Evolutionary conservation across 1,140 invertebrate genomes (phyloP).

Genomic region (Linepithema humile): DNA sequence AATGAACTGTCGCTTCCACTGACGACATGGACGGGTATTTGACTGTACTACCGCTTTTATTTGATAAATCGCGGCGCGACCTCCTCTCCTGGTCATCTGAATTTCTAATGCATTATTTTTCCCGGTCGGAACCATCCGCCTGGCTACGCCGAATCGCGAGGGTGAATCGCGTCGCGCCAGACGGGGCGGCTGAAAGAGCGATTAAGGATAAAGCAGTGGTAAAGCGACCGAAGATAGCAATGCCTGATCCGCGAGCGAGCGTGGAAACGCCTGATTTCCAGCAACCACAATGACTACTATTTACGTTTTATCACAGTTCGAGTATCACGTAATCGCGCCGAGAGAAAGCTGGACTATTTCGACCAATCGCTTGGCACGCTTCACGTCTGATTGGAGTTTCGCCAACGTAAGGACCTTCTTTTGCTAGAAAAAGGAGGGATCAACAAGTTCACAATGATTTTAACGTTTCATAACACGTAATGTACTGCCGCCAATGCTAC

Average conservation of each 20-base stretch:
- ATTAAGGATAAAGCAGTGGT: slow-evolving; percentile 51
- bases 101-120: slow-evolving; percentile 82
- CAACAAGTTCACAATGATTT: slow-evolving; percentile 42
- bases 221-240: slow-evolving; percentile 26
- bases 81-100: slow-evolving; percentile 81
- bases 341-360: slow-evolving; percentile 44
- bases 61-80: slow-evolving; percentile 80
- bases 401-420: slow-evolving; percentile 39
- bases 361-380: slow-evolving; percentile 38
- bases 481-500: slow-evolving; percentile 27
- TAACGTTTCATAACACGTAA: slow-evolving; percentile 47
- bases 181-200: slow-evolving; percentile 47
- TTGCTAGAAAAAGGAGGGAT: slow-evolving; percentile 25
- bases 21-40: slow-evolving; percentile 81
- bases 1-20: slow-evolving; percentile 82
- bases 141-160: slow-evolving; percentile 63
- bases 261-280: neutral
- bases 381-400: slow-evolving; percentile 53
- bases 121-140: slow-evolving; percentile 67
- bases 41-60: slow-evolving; percentile 81
- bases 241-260: neutral
- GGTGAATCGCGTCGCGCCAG: slow-evolving; percentile 62
- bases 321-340: slow-evolving; percentile 31
- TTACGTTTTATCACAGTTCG: slow-evolving; percentile 42
- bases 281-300: slow-evolving; percentile 24